Percentiles rank a stretch among this genome's conserved stretches.
phyloP scores from a whole-genome alignment of 2,797 vertebrate genomes.

The Odontamblyopus lacepedii region DNA sequence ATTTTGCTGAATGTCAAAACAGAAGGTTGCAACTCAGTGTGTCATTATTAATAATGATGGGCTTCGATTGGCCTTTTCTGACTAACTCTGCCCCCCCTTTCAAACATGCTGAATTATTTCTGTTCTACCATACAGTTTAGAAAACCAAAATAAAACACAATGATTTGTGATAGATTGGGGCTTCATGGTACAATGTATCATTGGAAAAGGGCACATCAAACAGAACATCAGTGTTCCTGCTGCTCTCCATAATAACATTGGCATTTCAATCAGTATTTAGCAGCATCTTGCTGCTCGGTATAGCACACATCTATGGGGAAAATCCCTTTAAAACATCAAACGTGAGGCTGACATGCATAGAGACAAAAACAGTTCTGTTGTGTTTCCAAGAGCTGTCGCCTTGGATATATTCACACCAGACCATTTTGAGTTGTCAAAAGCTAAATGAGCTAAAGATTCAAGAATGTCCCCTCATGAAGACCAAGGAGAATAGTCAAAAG shows the following conservation, averaged over 20 bases:
- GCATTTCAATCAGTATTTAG: slow-evolving; percentile 59
- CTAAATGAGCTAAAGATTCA: slow-evolving; percentile 43
- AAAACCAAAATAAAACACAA: not conserved
- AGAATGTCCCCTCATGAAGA: slow-evolving; percentile 24
- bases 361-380: slow-evolving; percentile 43
- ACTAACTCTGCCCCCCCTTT: slow-evolving; percentile 3
- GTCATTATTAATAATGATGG: slow-evolving; percentile 23
- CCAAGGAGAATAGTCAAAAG: not conserved
- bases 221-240: slow-evolving; percentile 6
- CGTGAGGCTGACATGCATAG: slow-evolving; percentile 21
- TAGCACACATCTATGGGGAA: slow-evolving; percentile 38
- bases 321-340: slow-evolving; percentile 41
- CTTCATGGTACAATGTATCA: not conserved
- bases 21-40: not conserved
- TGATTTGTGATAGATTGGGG: not conserved
- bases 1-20: slow-evolving; percentile 27
- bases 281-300: slow-evolving; percentile 26
- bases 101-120: not conserved
- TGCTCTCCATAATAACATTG: slow-evolving; percentile 31
- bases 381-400: slow-evolving; percentile 40
- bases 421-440: slow-evolving; percentile 43
- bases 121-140: not conserved
- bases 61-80: slow-evolving; percentile 18
- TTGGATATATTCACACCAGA: slow-evolving; percentile 40
- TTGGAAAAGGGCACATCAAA: slow-evolving; percentile 19